These are phyloP conservation scores for Tragelaphus eurycerus DNA, from an alignment of 2,797 vertebrate species.

Conservation along the genomic window DNA sequence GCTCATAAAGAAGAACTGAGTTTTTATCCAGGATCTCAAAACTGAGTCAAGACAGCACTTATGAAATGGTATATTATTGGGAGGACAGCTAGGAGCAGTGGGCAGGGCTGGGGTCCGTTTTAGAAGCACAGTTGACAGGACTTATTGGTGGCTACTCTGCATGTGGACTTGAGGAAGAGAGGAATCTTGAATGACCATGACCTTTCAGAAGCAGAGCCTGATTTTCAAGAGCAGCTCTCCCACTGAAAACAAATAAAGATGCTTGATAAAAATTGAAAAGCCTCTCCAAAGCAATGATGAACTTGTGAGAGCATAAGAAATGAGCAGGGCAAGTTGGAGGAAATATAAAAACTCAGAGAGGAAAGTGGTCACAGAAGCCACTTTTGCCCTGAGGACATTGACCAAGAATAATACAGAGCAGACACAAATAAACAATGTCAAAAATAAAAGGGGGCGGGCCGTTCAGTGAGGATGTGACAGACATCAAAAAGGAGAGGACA, in stretches of 20 bases:
- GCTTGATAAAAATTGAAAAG: neutral
- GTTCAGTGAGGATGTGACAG: neutral
- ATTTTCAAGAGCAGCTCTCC: neutral
- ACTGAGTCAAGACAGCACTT: neutral
- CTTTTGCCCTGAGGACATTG: neutral
- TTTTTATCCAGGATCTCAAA: neutral
- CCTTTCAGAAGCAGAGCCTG: neutral
- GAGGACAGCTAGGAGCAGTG: neutral
- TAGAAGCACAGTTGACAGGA: neutral
- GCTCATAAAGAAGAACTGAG: neutral
- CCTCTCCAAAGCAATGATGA: neutral
- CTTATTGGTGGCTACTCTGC: fast-evolving
- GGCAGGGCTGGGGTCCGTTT: neutral
- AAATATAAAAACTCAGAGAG: neutral
- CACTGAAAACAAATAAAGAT: neutral
- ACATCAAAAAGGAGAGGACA: neutral
- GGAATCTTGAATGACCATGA: neutral
- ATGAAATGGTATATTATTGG: neutral
- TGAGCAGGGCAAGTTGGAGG: neutral
- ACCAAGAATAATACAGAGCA: neutral
- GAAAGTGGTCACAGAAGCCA: neutral
- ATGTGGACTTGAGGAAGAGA: neutral
- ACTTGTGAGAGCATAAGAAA: neutral
- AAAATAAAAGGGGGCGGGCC: neutral
- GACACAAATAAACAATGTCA: neutral